These are phyloP conservation scores for Watsonalla cultraria DNA, from an alignment of 2,888 invertebrate species.

Conservation along the genomic window DNA sequence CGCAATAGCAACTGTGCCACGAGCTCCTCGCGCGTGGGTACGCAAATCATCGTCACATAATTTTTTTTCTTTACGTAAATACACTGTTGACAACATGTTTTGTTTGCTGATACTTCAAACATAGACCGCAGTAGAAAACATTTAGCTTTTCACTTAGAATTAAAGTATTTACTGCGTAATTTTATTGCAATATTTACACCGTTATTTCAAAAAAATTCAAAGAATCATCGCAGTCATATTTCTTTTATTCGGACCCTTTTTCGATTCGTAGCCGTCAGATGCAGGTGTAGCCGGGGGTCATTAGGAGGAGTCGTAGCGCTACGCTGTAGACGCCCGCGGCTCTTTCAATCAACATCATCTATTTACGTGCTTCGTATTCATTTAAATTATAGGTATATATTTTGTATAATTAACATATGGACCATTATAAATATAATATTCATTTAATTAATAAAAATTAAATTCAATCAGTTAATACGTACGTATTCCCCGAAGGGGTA, in stretches of 20 bases:
- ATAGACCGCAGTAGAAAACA: no score
- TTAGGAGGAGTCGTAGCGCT: constrained; percentile 43
- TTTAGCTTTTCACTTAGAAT: no score
- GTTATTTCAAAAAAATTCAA: constrained; percentile 15
- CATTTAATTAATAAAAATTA: no score
- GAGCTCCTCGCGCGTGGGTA: constrained; percentile 6
- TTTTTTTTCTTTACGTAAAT: constrained; percentile 22
- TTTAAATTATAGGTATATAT: no score
- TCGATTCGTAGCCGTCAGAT: constrained; percentile 53
- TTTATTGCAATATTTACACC: neutral
- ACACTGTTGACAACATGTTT: constrained; percentile 17
- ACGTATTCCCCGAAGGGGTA: no score
- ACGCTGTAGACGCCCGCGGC: constrained; percentile 27
- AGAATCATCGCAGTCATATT: constrained; percentile 38
- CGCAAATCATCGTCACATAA: constrained; percentile 21
- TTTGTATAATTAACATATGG: no score
- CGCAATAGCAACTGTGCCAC: no score
- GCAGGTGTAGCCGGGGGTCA: constrained; percentile 56
- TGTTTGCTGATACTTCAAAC: constrained; percentile 8
- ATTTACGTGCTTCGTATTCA: constrained; percentile 6
- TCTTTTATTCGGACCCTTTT: constrained; percentile 46
- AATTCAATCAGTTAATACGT: no score
- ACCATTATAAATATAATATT: no score
- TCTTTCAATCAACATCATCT: constrained; percentile 38
- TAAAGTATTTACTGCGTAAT: no score